Conservation (phyloP, 2,113 vertebrate species). For the Pangasianodon gigas region DNA sequence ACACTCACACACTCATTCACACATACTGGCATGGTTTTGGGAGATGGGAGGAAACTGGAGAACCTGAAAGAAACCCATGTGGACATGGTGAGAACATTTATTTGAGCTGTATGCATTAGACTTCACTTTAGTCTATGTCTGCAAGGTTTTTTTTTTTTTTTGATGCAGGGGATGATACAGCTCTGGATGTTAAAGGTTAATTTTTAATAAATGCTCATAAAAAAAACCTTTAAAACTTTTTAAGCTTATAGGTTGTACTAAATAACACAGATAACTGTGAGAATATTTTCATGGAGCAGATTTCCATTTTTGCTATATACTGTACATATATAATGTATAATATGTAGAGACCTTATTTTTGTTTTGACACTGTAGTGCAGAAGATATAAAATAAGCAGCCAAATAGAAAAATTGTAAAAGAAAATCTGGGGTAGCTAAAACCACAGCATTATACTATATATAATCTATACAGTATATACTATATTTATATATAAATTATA, state of each 20-base stretch:
- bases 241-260: background rate
- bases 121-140: background rate
- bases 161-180: no score
- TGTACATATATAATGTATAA: background rate
- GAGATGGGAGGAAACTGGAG: background rate
- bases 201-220: background rate
- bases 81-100: background rate
- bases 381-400: background rate
- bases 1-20: background rate
- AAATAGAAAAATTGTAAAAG: no score
- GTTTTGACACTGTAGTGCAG: background rate
- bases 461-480: no score
- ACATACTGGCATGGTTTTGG: background rate
- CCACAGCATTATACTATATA: no score
- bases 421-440: no score
- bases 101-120: background rate
- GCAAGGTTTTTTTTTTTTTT: background rate
- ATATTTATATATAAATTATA: no score
- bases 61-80: background rate
- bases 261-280: background rate
- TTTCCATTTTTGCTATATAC: background rate
- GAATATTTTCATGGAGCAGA: background rate
- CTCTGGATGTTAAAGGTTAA: background rate
- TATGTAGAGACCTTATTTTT: background rate
- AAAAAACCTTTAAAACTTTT: background rate